Percentiles rank a stretch among this genome's conserved stretches.
phyloP scores from a whole-genome alignment of 2,888 invertebrate species.

The Epinotia brunnichana region DNA sequence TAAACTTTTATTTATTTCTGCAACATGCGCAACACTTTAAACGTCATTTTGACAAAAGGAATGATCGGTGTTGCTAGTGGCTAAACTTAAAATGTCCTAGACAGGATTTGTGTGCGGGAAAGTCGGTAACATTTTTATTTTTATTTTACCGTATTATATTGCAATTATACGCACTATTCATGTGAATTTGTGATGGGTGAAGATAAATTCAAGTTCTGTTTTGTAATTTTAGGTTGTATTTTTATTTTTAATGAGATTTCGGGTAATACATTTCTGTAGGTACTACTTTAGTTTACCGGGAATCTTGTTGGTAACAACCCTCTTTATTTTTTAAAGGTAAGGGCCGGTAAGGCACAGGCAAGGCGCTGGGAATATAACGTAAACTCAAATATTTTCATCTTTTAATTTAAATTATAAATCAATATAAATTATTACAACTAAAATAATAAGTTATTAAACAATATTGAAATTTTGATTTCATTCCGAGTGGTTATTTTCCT shows the following conservation, averaged over 20 bases:
- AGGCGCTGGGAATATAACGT: background rate
- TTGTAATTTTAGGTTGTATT: no score
- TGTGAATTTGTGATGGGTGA: background rate
- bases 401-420: slow-evolving; percentile 37
- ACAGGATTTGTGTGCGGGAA: background rate
- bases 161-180: no score
- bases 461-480: slow-evolving; percentile 2
- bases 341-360: background rate
- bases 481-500: slow-evolving; percentile 16
- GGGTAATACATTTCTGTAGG: no score
- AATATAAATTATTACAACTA: slow-evolving; percentile 42
- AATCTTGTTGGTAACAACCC: background rate
- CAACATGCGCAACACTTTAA: slow-evolving; percentile 28
- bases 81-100: background rate
- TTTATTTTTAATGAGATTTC: no score
- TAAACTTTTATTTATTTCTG: slow-evolving; percentile 31
- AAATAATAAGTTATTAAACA: slow-evolving; percentile 31
- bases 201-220: no score
- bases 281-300: background rate
- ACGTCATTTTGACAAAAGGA: slow-evolving; percentile 43
- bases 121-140: no score
- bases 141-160: no score
- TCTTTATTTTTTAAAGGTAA: background rate
- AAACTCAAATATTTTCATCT: slow-evolving; percentile 1
- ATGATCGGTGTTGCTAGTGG: slow-evolving; percentile 11